phyloP scores from a whole-genome alignment of 2,113 vertebrate species.

The Zosterops pallidus region DNA sequence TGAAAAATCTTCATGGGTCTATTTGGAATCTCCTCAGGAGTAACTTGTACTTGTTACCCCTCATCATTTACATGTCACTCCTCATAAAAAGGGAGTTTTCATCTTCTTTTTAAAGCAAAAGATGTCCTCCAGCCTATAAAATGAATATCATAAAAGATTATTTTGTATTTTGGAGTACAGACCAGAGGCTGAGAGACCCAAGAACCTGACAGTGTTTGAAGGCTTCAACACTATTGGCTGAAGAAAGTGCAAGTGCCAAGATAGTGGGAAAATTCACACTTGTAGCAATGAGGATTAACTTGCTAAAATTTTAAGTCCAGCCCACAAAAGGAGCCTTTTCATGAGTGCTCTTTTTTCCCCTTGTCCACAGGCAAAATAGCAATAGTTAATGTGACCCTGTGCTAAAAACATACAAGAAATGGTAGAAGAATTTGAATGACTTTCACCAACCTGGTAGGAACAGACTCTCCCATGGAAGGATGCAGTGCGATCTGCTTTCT shows the following conservation, averaged over 20 bases:
- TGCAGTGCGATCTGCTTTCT: not conserved
- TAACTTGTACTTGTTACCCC: not conserved
- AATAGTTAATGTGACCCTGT: not conserved
- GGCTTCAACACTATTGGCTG: not conserved
- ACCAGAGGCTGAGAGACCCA: not conserved
- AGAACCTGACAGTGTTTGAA: not conserved
- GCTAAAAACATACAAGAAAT: not conserved
- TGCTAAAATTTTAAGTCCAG: not conserved
- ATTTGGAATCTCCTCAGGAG: not conserved
- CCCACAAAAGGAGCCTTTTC: not conserved
- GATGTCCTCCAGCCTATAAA: not conserved
- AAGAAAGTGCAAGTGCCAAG: not conserved
- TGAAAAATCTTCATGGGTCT: not conserved
- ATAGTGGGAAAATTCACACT: not conserved
- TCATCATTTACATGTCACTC: not conserved
- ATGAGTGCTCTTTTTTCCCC: not conserved
- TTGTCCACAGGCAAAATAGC: not conserved
- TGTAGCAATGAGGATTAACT: not conserved
- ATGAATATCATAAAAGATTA: not conserved
- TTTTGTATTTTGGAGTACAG: not conserved
- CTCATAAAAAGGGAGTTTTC: not conserved
- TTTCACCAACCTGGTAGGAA: not conserved
- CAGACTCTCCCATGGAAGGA: not conserved
- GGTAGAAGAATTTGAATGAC: not conserved
- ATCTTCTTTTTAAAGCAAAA: not conserved